phyloP scores from a whole-genome alignment of 2,888 invertebrate genomes.

The Cephonodes hylas region DNA sequence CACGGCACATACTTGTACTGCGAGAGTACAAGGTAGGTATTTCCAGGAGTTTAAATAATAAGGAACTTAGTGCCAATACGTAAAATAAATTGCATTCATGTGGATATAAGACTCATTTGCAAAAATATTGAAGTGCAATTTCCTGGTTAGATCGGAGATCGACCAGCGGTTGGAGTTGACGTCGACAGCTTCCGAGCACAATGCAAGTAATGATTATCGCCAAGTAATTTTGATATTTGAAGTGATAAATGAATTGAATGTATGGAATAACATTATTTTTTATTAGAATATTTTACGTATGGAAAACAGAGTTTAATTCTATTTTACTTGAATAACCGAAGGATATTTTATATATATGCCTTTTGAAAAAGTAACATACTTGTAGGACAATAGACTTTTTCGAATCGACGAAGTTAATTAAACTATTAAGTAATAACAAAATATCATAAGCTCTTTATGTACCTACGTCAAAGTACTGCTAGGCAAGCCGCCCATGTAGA shows the following conservation, averaged over 20 bases:
- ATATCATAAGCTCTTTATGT: too few relatives aligned
- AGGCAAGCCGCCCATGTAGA: too few relatives aligned
- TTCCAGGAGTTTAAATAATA: not conserved
- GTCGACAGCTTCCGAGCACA: not conserved
- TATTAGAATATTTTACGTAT: too few relatives aligned
- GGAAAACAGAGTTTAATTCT: too few relatives aligned
- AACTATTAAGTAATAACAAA: too few relatives aligned
- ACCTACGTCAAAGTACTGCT: too few relatives aligned
- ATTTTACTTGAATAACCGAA: too few relatives aligned
- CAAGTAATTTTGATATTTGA: not conserved
- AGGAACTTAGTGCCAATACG: not conserved
- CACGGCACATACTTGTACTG: too few relatives aligned
- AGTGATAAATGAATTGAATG: not conserved
- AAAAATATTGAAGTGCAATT: not conserved
- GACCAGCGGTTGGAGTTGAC: not conserved
- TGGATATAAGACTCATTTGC: not conserved
- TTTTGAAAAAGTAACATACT: too few relatives aligned
- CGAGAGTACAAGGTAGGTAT: not conserved
- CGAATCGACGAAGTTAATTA: too few relatives aligned
- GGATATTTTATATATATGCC: too few relatives aligned
- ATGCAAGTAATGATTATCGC: not conserved
- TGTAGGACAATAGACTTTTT: too few relatives aligned
- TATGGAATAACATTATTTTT: not conserved
- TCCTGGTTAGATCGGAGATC: not conserved
- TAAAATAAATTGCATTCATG: not conserved